Percentiles rank a stretch among this genome's conserved stretches.
Conservation (phyloP, 2,113 vertebrate genomes). For the Apteryx mantelli region DNA sequence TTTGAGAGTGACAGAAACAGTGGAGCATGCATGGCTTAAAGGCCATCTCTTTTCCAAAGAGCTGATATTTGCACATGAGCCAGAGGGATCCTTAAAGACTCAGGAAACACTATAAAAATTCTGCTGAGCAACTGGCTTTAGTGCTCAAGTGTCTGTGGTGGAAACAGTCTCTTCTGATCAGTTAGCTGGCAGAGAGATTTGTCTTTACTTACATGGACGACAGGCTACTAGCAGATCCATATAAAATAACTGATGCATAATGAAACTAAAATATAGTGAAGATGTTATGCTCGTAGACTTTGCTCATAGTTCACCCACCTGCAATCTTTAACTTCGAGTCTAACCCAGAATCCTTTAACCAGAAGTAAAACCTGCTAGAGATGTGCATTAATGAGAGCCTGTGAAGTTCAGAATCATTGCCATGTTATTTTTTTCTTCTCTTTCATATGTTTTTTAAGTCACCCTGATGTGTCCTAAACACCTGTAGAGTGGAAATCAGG, state of each 20-base stretch:
- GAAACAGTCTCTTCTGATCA: not conserved
- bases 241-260: not conserved
- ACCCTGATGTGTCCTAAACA: not conserved
- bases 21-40: not conserved
- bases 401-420: not conserved
- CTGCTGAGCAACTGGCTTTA: not conserved
- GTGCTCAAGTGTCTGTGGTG: not conserved
- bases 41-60: not conserved
- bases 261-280: not conserved
- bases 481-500: not conserved
- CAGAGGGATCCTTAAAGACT: not conserved
- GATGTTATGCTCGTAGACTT: not conserved
- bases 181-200: not conserved
- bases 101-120: not conserved
- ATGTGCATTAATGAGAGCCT: not conserved
- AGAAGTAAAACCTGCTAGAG: not conserved
- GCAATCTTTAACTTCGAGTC: not conserved
- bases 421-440: not conserved
- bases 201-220: not conserved
- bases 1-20: not conserved
- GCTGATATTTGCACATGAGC: not conserved
- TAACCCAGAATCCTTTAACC: not conserved
- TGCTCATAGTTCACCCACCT: not conserved
- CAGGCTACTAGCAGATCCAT: not conserved
- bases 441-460: not conserved